Evolutionary conservation across 2,797 vertebrate species (phyloP).

Genomic region (Halcyon smyrnensis): DNA sequence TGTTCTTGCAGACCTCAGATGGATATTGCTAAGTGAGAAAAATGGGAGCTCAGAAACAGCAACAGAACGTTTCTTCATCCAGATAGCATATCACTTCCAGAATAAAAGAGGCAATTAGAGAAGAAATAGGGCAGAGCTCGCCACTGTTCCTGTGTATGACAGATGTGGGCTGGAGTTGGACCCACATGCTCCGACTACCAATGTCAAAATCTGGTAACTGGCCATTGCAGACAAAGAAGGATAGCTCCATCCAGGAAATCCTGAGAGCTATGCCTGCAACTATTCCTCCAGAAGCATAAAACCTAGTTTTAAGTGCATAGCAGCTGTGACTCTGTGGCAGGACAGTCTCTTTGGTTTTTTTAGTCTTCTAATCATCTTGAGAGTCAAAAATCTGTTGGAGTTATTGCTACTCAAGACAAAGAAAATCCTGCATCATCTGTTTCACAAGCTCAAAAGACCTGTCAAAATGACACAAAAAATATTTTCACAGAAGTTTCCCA

Average conservation of each 20-base stretch:
- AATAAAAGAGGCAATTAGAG: neutral
- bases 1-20: neutral
- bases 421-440: neutral
- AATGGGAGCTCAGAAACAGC: neutral
- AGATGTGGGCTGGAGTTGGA: neutral
- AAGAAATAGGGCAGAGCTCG: neutral
- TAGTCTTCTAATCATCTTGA: neutral
- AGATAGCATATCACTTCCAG: neutral
- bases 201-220: neutral
- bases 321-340: neutral
- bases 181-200: neutral
- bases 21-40: neutral
- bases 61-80: neutral
- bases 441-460: neutral
- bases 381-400: neutral
- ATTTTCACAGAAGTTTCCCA: neutral
- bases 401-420: neutral
- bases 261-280: neutral
- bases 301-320: neutral
- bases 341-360: neutral
- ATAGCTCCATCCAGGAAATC: neutral
- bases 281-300: neutral
- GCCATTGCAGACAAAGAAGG: neutral
- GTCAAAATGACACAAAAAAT: neutral
- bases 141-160: neutral